Base-by-base conservation (phyloP, 2,888 invertebrate genomes). In the Chrysomela aeneicollis region DNA sequence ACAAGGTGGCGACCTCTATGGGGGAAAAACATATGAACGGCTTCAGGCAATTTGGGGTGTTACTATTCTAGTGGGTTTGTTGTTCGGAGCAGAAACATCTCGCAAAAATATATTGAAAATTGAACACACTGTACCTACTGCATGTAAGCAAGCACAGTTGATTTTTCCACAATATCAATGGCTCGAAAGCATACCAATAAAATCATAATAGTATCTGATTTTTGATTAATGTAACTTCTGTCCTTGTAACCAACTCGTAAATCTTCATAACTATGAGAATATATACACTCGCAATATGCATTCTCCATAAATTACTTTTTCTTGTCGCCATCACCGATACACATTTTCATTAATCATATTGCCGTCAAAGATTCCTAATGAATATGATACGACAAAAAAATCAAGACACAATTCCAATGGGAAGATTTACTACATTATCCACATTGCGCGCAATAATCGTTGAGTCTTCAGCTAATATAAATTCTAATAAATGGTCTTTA, bases 401-500 rank as follows among this genome's bases (percentile, higher is more conserved):
- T 35, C 35, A 9, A 35, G 35, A 35, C 26, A 26, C 26, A 26
- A 26, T 26, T 26, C 26, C 19, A 54, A 54, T 32, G 54, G 54
- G 37, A 17, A 42, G 9, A 54, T 54, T 35, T 26, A 54, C 19
- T 37, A n/a, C 17, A n/a, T 19, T 21, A 17, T 26, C 15, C 47
- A 47, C 26, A 21, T 30, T 22, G 58, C 49, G 22, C 42, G 26
- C 15, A 22, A 51, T 37, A 42, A 35, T n/a, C n/a, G 35, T 51
- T 21, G 19, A 59, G 18, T 30, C 51, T 51, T 21, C 12, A 59
- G 18, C 37, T 9, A 15, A 50, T 59, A 51, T 59, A 35, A 26
- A 59, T 59, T 32, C 37, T 59, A 37, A 59, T 59, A 15, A 59
- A 59, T 59, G 59, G 32, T 52, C 32, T 37, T 59, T 51, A 42